phyloP scores from a whole-genome alignment of 2,113 vertebrate genomes.

The Ptyas mucosa region DNA sequence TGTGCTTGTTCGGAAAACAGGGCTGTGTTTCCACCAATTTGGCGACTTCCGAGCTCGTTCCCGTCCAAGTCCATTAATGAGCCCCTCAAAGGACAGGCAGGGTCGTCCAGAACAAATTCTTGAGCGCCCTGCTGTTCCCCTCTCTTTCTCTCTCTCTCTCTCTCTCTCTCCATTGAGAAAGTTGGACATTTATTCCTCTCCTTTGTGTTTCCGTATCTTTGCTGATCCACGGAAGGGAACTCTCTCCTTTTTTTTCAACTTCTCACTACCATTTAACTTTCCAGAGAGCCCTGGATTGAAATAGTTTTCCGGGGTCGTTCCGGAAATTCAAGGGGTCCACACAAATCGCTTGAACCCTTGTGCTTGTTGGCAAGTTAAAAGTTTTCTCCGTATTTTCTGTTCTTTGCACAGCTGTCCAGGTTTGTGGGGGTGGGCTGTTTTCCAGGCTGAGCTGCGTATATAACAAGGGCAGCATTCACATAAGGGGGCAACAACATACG shows the following conservation, averaged over 20 bases:
- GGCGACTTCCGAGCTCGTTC: background rate
- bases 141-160: no score
- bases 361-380: background rate
- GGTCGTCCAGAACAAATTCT: background rate
- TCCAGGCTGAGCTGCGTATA: background rate
- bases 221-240: slow-evolving; percentile 4
- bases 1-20: background rate
- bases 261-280: background rate
- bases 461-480: background rate
- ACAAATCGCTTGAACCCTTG: background rate
- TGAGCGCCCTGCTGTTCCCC: background rate
- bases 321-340: background rate
- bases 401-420: background rate
- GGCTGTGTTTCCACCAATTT: background rate
- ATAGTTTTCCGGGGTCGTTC: background rate
- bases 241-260: background rate
- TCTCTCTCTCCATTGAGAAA: background rate
- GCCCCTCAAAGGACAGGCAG: background rate
- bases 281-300: background rate
- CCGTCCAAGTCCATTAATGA: slow-evolving; percentile 10
- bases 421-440: background rate
- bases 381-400: background rate
- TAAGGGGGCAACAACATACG: no score
- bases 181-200: slow-evolving; percentile 3
- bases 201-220: slow-evolving; percentile 13